Evolutionary conservation across 2,888 invertebrate species (phyloP), one percentile per base, ranked within the genome.

Genomic region (Arrhopalites spinosus): DNA sequence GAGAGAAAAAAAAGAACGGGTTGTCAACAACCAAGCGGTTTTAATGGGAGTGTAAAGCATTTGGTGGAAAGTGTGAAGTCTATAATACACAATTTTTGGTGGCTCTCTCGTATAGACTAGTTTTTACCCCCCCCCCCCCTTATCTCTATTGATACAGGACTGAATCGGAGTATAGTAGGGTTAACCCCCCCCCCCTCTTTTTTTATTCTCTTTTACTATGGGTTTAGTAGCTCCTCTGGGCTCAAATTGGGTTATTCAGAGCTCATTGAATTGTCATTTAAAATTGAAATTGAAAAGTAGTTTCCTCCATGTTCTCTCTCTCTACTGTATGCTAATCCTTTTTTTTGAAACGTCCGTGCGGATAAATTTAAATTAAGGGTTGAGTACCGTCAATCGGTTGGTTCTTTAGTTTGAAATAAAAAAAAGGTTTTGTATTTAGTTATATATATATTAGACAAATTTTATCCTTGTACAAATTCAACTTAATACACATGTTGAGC

Each of bases 231-330:
- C n/a, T 53, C 17, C 23, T 45, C 47, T 53, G 53, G 17, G 23
- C n/a, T 53, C 53, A 20, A 53, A 53, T 53, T 53, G 70, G 71
- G 71, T 71, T 59, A 71, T 53, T 71, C 59, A 56, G 59, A 71
- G 71, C 59, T 71, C 71, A 71, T 71, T 71, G 71, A 71, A 71
- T 71, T 59, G 71, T 59, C 59, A 71, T 71, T 71, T 59, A 69
- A 69, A 66, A 59, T 70, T 59, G 13, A 43, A 70, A 70, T 70
- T 30, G 71, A 59, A 71, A 71, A 56, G 67, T 68, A 47, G 67
- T 45, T 68, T 2, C 17, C 53, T 53, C 53, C 20, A 8, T 17
- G 17, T 17, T 53, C 17, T 53, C 17, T 8, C 53, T 53, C n/a
- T 53, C 7, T 17, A 53, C 53, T 20, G 15, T 53, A 53, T 20